Evolutionary conservation across 2,888 invertebrate genomes (phyloP).

Genomic region (Eurytoma californica): DNA sequence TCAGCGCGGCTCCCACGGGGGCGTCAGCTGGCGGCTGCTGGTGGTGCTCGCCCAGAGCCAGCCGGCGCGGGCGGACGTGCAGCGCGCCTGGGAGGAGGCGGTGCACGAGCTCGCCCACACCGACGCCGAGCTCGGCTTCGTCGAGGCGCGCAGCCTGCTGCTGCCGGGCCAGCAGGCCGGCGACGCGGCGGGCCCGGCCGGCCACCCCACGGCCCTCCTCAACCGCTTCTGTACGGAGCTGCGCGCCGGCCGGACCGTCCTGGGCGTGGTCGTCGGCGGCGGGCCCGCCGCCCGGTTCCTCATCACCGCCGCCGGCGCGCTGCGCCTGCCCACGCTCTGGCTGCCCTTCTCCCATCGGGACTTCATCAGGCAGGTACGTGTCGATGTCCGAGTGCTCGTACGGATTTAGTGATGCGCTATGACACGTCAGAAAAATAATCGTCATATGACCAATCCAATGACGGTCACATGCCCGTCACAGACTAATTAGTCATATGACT

Average conservation of each 20-base stretch:
- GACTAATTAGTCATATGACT: too few species aligned
- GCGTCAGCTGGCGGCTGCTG: slow-evolving; percentile 69
- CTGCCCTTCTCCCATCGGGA: slow-evolving; percentile 72
- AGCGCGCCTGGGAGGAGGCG: slow-evolving; percentile 71
- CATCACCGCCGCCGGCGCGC: slow-evolving; percentile 69
- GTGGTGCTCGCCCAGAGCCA: slow-evolving; percentile 68
- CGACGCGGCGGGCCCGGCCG: slow-evolving; percentile 36
- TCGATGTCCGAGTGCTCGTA: not conserved
- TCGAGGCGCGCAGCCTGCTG: slow-evolving; percentile 67
- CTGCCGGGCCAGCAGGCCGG: too few species aligned
- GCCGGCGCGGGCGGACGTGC: slow-evolving; percentile 67
- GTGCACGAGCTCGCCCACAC: slow-evolving; percentile 68
- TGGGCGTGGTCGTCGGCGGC: slow-evolving; percentile 70
- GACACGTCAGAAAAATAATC: too few species aligned
- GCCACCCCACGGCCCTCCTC: slow-evolving; percentile 59
- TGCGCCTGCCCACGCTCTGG: slow-evolving; percentile 72
- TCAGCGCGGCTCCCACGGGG: slow-evolving; percentile 28
- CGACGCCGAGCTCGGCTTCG: slow-evolving; percentile 70
- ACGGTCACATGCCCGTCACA: too few species aligned
- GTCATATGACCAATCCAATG: too few species aligned
- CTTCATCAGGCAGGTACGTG: slow-evolving; percentile 69
- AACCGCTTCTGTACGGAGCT: slow-evolving; percentile 71
- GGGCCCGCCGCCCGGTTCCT: slow-evolving; percentile 72
- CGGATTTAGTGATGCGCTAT: too few species aligned
- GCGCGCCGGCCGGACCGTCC: slow-evolving; percentile 67